Evolutionary conservation across 2,888 invertebrate genomes (phyloP), one percentile per base, ranked within the genome.

Genomic region (Platycheirus albimanus): DNA sequence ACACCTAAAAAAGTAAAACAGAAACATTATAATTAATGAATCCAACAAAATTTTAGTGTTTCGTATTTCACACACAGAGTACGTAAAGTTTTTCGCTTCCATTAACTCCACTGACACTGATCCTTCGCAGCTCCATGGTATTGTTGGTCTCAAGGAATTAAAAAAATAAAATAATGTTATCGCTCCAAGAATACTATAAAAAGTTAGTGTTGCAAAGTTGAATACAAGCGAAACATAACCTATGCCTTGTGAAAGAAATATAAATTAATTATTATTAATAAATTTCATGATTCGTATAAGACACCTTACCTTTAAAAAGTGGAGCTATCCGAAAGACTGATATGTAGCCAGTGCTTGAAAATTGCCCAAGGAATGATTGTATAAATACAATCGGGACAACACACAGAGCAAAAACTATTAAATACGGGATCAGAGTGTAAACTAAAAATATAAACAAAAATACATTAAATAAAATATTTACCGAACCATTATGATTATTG

Each of bases 331-430:
- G 94, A 91, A 96, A 97, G 58, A 96, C 93, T 10, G 95, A 95
- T 86, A 97, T 94, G 85, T 95, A 96, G 85, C 96, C 96, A 54
- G 95, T 94, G 87, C 95, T 95, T 13, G 95, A 93, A 90, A 96
- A 96, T 89, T 97, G 97, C 19, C 97, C 97, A 87, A 97, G 92
- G n/a, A 95, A 94, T 0, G 96, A 94, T 90, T 98, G 97, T 91
- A 98, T 92, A 87, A 97, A 95, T 88, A 97, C 95, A 79, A 97
- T 92, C 0, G 97, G 97, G 61, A 97, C 94, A 11, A 96, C 95
- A 87, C 96, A 97, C 52, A 96, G 90, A 13, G 95, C 90, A 85
- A 97, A 91, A 87, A 96, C 96, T 78, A 96, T 1, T 0, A 87
- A n/a, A 90, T 85, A 88, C 1, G 88, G 87, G 24, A 89, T 11